These are phyloP conservation scores for Noctua comes DNA, from an alignment of 2,888 invertebrate genomes.

Conservation along the genomic window DNA sequence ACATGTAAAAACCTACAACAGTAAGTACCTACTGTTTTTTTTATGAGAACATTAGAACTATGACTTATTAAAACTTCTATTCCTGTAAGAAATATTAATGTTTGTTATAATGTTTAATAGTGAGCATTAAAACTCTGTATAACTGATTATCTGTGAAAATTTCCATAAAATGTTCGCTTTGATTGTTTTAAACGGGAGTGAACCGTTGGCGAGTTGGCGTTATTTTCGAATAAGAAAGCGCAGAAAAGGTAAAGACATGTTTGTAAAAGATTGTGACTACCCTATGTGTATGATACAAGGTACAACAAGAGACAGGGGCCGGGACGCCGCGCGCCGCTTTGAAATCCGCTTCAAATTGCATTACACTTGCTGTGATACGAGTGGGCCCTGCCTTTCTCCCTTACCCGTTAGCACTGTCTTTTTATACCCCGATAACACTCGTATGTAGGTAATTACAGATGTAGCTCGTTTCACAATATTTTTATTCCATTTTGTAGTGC, in stretches of 20 bases:
- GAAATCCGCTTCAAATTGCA: slow-evolving; percentile 83
- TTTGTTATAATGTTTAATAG: too few species aligned
- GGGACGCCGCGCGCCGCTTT: slow-evolving; percentile 72
- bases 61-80: not conserved
- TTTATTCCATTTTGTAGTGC: slow-evolving; percentile 63
- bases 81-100: too few species aligned
- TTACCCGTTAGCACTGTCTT: slow-evolving; percentile 75
- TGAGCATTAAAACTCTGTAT: not conserved
- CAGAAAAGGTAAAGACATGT: slow-evolving; percentile 12
- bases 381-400: slow-evolving; percentile 76
- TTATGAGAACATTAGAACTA: not conserved
- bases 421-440: slow-evolving; percentile 81
- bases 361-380: slow-evolving; percentile 82
- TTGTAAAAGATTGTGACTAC: slow-evolving; percentile 25
- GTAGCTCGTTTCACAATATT: slow-evolving; percentile 58
- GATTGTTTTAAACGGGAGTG: not conserved
- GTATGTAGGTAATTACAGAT: slow-evolving; percentile 81
- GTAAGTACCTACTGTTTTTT: too few species aligned
- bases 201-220: not conserved
- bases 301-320: slow-evolving; percentile 38
- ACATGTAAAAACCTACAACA: not conserved
- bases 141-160: not conserved
- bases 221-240: slow-evolving; percentile 5
- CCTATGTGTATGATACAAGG: slow-evolving; percentile 19
- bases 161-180: not conserved